Percentiles rank a stretch among this genome's conserved stretches.
phyloP scores from a whole-genome alignment of 2,113 vertebrate species.

The Felis chaus region DNA sequence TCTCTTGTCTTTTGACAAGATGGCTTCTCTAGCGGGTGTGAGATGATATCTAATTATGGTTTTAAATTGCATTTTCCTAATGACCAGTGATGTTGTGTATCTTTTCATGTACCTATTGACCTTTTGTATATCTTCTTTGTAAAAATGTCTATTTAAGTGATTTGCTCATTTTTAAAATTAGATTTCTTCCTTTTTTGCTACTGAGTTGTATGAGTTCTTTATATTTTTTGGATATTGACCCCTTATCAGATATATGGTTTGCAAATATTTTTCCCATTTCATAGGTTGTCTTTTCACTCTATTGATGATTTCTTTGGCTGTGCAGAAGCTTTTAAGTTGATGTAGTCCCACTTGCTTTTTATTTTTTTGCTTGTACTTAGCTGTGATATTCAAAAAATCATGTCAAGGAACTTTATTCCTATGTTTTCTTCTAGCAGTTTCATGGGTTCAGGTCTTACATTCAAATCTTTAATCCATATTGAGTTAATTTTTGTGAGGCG shows the following conservation, averaged over 20 bases:
- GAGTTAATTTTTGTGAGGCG: neutral
- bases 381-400: neutral
- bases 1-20: neutral
- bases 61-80: neutral
- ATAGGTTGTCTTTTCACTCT: neutral
- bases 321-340: neutral
- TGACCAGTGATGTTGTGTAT: neutral
- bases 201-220: neutral
- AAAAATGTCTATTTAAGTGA: neutral
- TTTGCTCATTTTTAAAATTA: neutral
- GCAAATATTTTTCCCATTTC: neutral
- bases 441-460: neutral
- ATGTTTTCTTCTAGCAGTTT: neutral
- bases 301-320: neutral
- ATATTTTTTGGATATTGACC: neutral
- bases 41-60: neutral
- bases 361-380: neutral
- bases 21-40: neutral
- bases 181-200: neutral
- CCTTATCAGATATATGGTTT: neutral
- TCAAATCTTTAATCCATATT: neutral
- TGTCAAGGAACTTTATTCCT: neutral
- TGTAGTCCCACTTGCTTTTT: neutral
- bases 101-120: neutral
- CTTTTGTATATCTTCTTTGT: neutral